phyloP scores from a whole-genome alignment of 2,888 invertebrate species.

The Eristalis pertinax region DNA sequence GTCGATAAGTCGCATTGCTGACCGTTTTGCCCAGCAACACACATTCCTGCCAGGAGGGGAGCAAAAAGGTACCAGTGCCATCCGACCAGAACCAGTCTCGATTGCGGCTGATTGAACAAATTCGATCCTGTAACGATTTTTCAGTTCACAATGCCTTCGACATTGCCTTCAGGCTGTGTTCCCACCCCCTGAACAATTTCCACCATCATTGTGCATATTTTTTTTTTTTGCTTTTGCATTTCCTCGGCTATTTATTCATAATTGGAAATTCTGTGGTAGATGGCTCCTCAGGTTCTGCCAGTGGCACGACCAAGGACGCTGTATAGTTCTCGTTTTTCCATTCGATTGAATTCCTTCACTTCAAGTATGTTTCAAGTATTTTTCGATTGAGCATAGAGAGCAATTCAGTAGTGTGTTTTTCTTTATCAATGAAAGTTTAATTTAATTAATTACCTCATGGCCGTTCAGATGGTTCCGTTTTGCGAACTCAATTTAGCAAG shows the following conservation, averaged over 20 bases:
- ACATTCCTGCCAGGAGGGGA: not conserved
- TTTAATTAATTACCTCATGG: slow-evolving; percentile 20
- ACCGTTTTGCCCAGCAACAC: not conserved
- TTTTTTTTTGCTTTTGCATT: not conserved
- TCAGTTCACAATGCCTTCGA: not conserved
- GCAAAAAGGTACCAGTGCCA: not conserved
- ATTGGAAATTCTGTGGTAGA: slow-evolving; percentile 29
- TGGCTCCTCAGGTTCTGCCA: slow-evolving; percentile 1
- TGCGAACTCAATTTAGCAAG: not conserved
- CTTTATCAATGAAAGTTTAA: not conserved
- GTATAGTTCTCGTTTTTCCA: not conserved
- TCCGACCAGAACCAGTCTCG: slow-evolving; percentile 12
- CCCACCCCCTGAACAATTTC: not conserved
- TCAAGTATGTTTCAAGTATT: slow-evolving; percentile 7
- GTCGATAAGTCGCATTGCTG: not conserved
- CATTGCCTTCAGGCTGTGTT: not conserved
- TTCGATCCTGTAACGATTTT: slow-evolving; percentile 24
- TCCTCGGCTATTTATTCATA: slow-evolving; percentile 26
- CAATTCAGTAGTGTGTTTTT: not conserved
- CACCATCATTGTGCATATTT: not conserved
- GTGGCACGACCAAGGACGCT: not conserved
- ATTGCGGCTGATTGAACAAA: slow-evolving; percentile 21
- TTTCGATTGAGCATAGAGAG: not conserved
- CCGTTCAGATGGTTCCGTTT: not conserved
- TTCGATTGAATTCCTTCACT: not conserved